Evolutionary conservation across 2,888 invertebrate species (phyloP).

Genomic region (Metellina segmentata): DNA sequence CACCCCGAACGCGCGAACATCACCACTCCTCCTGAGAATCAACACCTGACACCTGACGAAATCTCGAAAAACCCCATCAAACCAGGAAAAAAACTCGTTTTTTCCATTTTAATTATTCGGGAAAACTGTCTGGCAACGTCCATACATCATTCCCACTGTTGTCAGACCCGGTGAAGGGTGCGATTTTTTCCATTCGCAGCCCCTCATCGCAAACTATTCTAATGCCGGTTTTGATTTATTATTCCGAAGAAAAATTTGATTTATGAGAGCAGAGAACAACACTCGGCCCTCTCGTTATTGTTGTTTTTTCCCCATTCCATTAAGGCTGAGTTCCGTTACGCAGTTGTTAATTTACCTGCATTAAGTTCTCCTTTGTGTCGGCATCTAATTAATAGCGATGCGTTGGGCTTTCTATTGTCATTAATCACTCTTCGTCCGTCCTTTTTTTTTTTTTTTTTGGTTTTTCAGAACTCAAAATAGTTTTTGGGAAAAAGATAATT

Average conservation of each 20-base stretch:
- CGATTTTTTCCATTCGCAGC: not conserved
- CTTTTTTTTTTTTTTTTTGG: not conserved
- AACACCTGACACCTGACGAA: too few species aligned
- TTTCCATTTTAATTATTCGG: not conserved
- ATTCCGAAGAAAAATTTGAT: slow-evolving; percentile 19
- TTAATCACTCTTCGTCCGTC: not conserved
- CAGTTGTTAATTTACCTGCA: not conserved
- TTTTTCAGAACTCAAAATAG: too few species aligned
- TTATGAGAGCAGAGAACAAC: slow-evolving; percentile 8
- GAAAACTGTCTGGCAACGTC: not conserved
- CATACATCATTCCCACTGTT: not conserved
- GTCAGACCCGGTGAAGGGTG: not conserved
- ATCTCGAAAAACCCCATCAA: too few species aligned
- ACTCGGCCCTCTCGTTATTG: not conserved
- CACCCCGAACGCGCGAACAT: too few species aligned
- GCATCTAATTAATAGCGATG: slow-evolving; percentile 14
- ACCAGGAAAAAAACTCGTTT: not conserved
- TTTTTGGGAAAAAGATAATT: too few species aligned
- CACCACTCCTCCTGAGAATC: too few species aligned
- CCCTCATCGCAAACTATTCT: not conserved
- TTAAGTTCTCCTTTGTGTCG: not conserved
- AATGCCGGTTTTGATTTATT: slow-evolving; percentile 35
- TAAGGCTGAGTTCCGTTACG: not conserved
- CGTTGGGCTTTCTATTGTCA: not conserved
- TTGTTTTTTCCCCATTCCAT: not conserved